phyloP scores from a whole-genome alignment of 2,888 invertebrate species.

The Apodemia duryi region DNA sequence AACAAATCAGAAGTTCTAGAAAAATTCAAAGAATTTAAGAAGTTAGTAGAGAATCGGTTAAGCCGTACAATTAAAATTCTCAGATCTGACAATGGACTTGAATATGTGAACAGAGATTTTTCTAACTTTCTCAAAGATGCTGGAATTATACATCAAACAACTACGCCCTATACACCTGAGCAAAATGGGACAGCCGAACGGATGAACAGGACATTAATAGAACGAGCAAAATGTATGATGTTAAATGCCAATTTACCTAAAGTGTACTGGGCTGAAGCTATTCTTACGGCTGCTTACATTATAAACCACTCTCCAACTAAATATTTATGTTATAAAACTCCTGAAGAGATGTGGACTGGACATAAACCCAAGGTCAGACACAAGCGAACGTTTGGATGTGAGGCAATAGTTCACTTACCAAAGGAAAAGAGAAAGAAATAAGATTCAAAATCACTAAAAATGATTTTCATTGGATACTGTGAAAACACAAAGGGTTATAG shows the following conservation, averaged over 20 bases:
- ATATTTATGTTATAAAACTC: slow-evolving; percentile 29
- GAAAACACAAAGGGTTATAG: slow-evolving; percentile 39
- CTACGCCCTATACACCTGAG: neutral
- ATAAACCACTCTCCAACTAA: slow-evolving; percentile 29
- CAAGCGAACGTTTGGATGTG: slow-evolving; percentile 43
- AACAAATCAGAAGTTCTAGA: neutral
- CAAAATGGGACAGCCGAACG: neutral
- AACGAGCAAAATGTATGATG: slow-evolving; percentile 28
- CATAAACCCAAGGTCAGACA: slow-evolving; percentile 39
- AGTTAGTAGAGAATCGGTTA: neutral
- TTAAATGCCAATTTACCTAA: slow-evolving; percentile 26
- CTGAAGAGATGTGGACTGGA: slow-evolving; percentile 34
- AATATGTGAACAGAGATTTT: neutral
- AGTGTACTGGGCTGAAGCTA: slow-evolving; percentile 31
- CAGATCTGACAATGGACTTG: neutral
- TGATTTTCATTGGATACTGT: slow-evolving; percentile 46
- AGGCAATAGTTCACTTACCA: slow-evolving; percentile 34
- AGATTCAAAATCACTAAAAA: slow-evolving; percentile 37
- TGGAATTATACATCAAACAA: neutral
- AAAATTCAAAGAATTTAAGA: neutral
- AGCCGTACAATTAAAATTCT: neutral
- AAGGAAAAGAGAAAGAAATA: slow-evolving; percentile 30
- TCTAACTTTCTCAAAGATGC: neutral
- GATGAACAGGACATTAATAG: neutral
- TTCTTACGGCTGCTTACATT: slow-evolving; percentile 27